Evolutionary conservation across 2,888 invertebrate species (phyloP).

Genomic region (Acanthoscelides obtectus): DNA sequence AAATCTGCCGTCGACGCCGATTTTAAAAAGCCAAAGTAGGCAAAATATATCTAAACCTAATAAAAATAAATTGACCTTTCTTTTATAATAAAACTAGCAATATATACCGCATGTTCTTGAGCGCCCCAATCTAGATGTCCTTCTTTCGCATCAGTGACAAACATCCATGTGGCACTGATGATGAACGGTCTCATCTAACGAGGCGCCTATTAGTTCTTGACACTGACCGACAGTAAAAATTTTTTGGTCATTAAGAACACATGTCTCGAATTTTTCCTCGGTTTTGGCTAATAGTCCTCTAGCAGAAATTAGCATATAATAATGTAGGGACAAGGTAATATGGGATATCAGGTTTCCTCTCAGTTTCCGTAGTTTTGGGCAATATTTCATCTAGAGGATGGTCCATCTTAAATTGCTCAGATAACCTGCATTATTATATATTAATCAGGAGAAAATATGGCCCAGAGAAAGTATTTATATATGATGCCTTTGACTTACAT

Average conservation of each 20-base stretch:
- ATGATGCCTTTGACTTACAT: no score
- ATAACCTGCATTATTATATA: background rate
- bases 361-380: background rate
- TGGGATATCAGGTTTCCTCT: background rate
- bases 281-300: conserved; percentile 21
- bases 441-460: no score
- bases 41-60: no score
- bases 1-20: no score
- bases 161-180: background rate
- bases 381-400: background rate
- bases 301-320: conserved; percentile 17
- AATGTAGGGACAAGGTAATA: background rate
- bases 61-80: no score
- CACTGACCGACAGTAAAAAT: conserved; percentile 10
- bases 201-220: background rate
- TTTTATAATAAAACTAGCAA: no score
- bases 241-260: conserved; percentile 26
- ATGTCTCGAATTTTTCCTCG: conserved; percentile 20
- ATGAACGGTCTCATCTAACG: background rate
- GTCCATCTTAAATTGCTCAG: background rate
- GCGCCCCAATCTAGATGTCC: background rate
- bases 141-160: background rate
- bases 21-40: no score
- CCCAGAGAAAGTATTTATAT: no score
- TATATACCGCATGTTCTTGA: background rate